Evolutionary conservation across 1,140 invertebrate genomes (phyloP), one percentile per base, ranked within the genome.

Genomic region (Amphibalanus amphitrite): DNA sequence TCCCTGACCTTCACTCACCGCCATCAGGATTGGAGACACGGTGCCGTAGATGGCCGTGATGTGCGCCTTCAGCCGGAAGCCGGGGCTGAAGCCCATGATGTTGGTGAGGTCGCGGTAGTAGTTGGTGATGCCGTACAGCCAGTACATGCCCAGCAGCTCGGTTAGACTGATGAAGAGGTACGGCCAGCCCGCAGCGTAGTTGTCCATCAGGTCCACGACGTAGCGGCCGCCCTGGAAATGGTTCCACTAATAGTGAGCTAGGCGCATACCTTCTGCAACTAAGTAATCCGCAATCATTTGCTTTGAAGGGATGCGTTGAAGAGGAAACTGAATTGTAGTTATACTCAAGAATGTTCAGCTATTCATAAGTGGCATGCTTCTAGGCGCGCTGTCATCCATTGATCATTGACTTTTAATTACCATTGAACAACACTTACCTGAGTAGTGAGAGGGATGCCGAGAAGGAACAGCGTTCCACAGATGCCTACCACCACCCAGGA

Each of bases 181-280:
- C n/a, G 89, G 90, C 87, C 89, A 92, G 77, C 90, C 91, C 25
- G 90, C 90, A 0, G 90, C 89, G 76, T 92, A 91, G 74, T 89
- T 89, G 76, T 92, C 90, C 87, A 92, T 90, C 72, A 92, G 76
- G 76, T 91, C 88, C 25, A 92, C 80, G 85, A 90, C 88, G 78
- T 90, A 91, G 86, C 91, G 90, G 26, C 72, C 90, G 76, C 65
- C 65, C 76, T 91, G 88, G 25, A 92, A 80, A 90, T 88, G 78
- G 90, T 91, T 86, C 91, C 90, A 25, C 59, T 90, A 76, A 6
- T 17, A 38, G 38, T 17, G 17, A 17, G 17, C 17, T 38, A 38
- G 38, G 6, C 38, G 38, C 6, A 8, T 8, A 38, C 38, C 38
- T 8, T 17, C 6, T 8, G 38, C 17, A 17, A 38, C 38, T 6